Conservation (phyloP, 1,140 invertebrate species). For the Diploscapter pachys region DNA sequence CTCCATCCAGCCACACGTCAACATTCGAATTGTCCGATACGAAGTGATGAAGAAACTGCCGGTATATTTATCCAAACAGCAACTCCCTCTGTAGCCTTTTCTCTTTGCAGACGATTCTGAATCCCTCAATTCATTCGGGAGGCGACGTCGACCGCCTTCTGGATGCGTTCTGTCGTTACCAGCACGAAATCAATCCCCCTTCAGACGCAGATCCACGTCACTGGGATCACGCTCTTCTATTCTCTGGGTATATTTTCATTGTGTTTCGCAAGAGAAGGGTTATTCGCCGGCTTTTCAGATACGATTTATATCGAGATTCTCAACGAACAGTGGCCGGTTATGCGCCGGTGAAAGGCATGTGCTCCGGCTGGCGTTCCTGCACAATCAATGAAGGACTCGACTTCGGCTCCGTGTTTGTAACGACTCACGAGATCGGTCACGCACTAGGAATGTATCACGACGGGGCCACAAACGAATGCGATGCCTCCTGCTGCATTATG, state of each 20-base stretch:
- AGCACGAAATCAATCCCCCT: slow-evolving; percentile 32
- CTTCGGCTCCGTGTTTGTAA: slow-evolving; percentile 42
- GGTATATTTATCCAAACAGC: slow-evolving; percentile 13
- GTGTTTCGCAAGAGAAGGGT: background rate
- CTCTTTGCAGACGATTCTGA: slow-evolving; percentile 23
- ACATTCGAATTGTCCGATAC: slow-evolving; percentile 40
- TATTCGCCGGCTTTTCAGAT: slow-evolving; percentile 21
- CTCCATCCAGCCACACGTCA: slow-evolving; percentile 37
- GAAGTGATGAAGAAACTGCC: slow-evolving; percentile 41
- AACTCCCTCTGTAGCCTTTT: background rate
- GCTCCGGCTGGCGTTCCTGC: slow-evolving; percentile 36
- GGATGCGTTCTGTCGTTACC: slow-evolving; percentile 41
- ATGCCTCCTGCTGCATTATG: slow-evolving; percentile 43
- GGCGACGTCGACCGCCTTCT: slow-evolving; percentile 42
- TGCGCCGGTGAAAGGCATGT: slow-evolving; percentile 45
- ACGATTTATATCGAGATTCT: slow-evolving; percentile 39
- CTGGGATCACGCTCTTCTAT: slow-evolving; percentile 44
- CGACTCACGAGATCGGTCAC: slow-evolving; percentile 45
- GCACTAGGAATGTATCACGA: slow-evolving; percentile 46
- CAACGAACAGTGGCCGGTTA: slow-evolving; percentile 41
- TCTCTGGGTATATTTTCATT: slow-evolving; percentile 33
- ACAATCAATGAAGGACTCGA: slow-evolving; percentile 44
- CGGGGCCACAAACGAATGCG: slow-evolving; percentile 41
- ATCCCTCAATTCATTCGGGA: slow-evolving; percentile 16
- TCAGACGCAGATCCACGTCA: slow-evolving; percentile 38